Evolutionary conservation across 30 jellyfish, hydroid and myxozoan genomes (phyloP).

Genomic region (Aurelia sp.): DNA sequence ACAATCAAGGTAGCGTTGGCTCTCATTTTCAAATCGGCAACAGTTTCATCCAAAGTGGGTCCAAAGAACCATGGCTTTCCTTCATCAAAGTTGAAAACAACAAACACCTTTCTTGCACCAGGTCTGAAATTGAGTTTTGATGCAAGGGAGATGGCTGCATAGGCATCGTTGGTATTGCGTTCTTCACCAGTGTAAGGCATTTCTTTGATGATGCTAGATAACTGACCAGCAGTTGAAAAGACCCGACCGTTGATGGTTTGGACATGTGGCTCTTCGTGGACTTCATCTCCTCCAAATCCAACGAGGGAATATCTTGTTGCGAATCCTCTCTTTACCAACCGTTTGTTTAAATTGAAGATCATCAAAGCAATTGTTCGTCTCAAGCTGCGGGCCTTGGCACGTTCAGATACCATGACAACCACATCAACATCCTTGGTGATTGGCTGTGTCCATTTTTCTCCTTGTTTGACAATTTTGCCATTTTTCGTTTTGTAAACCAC

Average conservation of each 20-base stretch:
- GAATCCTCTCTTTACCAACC: constrained; percentile 55
- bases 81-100: constrained; percentile 76
- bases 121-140: constrained; percentile 91
- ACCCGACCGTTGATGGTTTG: constrained; percentile 77
- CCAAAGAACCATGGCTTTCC: constrained; percentile 78
- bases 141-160: constrained; percentile 80
- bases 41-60: constrained; percentile 82
- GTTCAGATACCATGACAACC: constrained; percentile 86
- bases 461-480: constrained; percentile 41
- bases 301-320: constrained; percentile 87
- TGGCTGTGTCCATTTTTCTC: constrained; percentile 83
- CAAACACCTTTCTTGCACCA: constrained; percentile 86
- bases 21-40: constrained; percentile 50
- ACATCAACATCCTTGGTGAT: constrained; percentile 82
- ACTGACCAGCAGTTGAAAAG: constrained; percentile 59
- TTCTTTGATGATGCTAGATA: constrained; percentile 64
- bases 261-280: constrained; percentile 87
- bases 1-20: constrained; percentile 90
- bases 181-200: constrained; percentile 88
- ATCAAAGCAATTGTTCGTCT: constrained; percentile 52
- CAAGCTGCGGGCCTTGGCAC: constrained; percentile 52
- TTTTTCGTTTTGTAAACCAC: constrained; percentile 36
- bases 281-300: constrained; percentile 96
- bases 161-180: constrained; percentile 77
- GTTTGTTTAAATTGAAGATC: constrained; percentile 44